Base-by-base conservation (phyloP, 2,888 invertebrate species). In the Papilio demoleus region DNA sequence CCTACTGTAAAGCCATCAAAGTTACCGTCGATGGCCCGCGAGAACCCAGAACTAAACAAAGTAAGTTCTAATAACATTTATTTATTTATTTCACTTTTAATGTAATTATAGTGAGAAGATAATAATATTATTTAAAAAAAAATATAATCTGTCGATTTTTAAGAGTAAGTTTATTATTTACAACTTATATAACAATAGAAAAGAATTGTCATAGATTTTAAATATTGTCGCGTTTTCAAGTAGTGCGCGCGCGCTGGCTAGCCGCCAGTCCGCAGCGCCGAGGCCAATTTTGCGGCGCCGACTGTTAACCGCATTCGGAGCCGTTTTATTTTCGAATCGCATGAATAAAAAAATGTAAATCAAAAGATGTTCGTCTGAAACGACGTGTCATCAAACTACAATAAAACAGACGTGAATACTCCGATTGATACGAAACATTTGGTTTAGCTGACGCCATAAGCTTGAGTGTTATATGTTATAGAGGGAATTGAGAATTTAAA, bases 1-100 rank as follows among this genome's bases (percentile, higher is more conserved):
- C 97, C 4, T 99, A 99, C 88, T 95, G 93, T 79, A 99, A 99
- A 86, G 99, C 99, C 65, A 99, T 99, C 88, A 99, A 99, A 94
- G 99, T 99, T 68, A 99, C 99, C 24, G 99, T 99, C 38, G 99
- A 99, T 84, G 99, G 99, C 79, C 99, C 99, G 0, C 93, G 99
- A 80, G 99, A 99, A 92, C 99, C 99, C 17, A 94, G 99, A 89
- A 98, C 98, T 76, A 99, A 98, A 91, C 97, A 97, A 93, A 97
- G 98, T 98, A 94, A 97, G 98, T 96, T 75, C 64, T 65, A n/a
- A 71, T 64, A 1, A 38, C n/a, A 1, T 17, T 9, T 42, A 6
- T 42, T 2, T 42, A 50, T 47, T 70, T 71, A 65, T 68, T 68
- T 62, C 59, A 64, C 53, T 62, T 67, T 60, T 24, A 3, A 22